Evolutionary conservation across 2,797 vertebrate species (phyloP), one percentile per base, ranked within the genome.

Genomic region (Sorex maritimensis): DNA sequence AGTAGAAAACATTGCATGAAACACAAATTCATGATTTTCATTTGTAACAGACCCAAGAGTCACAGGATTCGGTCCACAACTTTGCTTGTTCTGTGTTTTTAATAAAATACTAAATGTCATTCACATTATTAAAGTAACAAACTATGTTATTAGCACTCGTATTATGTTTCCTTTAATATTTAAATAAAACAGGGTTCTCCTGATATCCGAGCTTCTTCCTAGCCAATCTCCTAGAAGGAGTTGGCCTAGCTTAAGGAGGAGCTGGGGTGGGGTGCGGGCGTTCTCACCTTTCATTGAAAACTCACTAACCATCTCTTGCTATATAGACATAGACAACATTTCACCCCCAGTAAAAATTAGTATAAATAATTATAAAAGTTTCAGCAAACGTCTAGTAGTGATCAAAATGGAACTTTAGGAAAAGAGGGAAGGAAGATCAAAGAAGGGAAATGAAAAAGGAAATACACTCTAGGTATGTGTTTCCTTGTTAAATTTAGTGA

Each of bases 391-490:
- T 68, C 91, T 96, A 90, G 26, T 2, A 69, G 38, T 95, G 86
- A 96, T 95, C 13, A 10, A 96, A 96, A 81, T 71, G 52, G 61
- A 92, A 87, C 17, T 15, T 79, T 46, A 94, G 44, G 81, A 97
- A 96, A 95, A 26, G 67, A 93, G 91, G n/a, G 55, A 80, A 17
- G 8, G 68, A 17, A 88, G 52, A 58, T 63, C 28, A 73, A 82
- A 89, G 34, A 88, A 30, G 85, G 26, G 38, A 93, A 92, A 81
- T 95, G 93, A 94, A 61, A 61, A 61, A 97, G 88, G 96, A 0
- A 46, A 34, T 90, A 74, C 83, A 13, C 78, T 30, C 63, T 81
- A 52, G 74, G 68, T 34, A 28, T 91, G 77, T 78, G 34, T 81
- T 97, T 92, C 46, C 78, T 92, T 58, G 28, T 3, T 65, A 87